phyloP scores from a whole-genome alignment of 2,888 invertebrate species.

The Macropis europaea region DNA sequence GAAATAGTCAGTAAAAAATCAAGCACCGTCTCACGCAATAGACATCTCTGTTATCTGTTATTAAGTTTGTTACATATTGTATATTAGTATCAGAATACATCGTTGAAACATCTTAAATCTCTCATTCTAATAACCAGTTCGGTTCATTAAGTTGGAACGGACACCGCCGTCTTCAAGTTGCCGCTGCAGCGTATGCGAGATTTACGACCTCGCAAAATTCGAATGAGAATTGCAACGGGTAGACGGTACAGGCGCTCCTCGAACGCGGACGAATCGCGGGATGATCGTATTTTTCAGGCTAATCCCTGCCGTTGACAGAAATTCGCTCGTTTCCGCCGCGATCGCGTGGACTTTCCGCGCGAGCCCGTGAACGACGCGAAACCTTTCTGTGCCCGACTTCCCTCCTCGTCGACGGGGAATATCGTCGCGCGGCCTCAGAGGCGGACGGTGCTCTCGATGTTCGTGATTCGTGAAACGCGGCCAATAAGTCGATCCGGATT shows the following conservation, averaged over 20 bases:
- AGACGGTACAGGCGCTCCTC: constrained; percentile 18
- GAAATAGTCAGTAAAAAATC: too few species aligned
- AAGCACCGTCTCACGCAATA: too few species aligned
- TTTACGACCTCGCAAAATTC: too few species aligned
- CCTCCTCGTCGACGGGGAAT: neutral
- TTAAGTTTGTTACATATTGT: too few species aligned
- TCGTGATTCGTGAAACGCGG: constrained; percentile 56
- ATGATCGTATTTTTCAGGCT: constrained; percentile 65
- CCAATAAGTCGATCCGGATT: constrained; percentile 57
- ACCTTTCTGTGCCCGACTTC: neutral
- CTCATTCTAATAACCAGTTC: too few species aligned
- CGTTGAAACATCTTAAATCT: too few species aligned
- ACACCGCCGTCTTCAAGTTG: too few species aligned
- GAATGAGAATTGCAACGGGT: neutral
- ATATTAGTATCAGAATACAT: too few species aligned
- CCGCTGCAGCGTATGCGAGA: too few species aligned
- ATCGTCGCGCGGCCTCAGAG: constrained; percentile 10
- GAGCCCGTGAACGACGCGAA: neutral
- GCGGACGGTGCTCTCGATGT: too few species aligned
- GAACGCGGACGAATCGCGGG: constrained; percentile 60
- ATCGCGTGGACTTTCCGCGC: neutral
- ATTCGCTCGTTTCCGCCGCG: neutral
- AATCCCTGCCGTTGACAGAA: constrained; percentile 23
- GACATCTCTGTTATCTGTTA: too few species aligned
- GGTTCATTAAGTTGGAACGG: too few species aligned